Conservation (phyloP, 1,140 invertebrate species). For the Periplaneta americana region DNA sequence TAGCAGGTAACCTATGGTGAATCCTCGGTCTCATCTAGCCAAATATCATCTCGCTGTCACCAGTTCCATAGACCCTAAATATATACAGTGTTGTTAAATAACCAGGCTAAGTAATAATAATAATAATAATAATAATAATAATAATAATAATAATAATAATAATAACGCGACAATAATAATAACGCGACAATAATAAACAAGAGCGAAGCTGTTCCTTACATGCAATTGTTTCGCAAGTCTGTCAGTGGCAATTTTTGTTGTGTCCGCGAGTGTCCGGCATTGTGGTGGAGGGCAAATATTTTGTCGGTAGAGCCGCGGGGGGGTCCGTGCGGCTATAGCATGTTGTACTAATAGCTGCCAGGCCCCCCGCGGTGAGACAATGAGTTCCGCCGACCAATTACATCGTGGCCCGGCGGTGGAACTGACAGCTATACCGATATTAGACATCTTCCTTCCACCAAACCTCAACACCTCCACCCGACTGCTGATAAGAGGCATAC, state of each 20-base stretch:
- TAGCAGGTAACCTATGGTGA: no score
- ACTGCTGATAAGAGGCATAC: neutral
- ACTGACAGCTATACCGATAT: neutral
- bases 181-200: no score
- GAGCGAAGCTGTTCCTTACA: no score
- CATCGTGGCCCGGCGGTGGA: neutral
- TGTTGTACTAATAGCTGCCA: neutral
- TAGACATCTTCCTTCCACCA: neutral
- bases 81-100: no score
- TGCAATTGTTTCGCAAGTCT: no score
- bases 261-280: neutral
- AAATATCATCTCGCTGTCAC: no score
- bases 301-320: neutral
- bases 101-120: no score
- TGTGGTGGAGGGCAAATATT: neutral
- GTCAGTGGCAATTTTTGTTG: neutral
- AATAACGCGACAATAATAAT: no score
- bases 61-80: no score
- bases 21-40: no score
- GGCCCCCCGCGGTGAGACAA: neutral
- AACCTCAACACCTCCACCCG: neutral
- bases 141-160: no score
- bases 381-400: neutral
- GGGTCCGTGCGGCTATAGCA: neutral
- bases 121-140: no score